These are phyloP conservation scores for Ramphastos sulfuratus DNA, from an alignment of 2,113 vertebrate genomes.

Conservation along the genomic window DNA sequence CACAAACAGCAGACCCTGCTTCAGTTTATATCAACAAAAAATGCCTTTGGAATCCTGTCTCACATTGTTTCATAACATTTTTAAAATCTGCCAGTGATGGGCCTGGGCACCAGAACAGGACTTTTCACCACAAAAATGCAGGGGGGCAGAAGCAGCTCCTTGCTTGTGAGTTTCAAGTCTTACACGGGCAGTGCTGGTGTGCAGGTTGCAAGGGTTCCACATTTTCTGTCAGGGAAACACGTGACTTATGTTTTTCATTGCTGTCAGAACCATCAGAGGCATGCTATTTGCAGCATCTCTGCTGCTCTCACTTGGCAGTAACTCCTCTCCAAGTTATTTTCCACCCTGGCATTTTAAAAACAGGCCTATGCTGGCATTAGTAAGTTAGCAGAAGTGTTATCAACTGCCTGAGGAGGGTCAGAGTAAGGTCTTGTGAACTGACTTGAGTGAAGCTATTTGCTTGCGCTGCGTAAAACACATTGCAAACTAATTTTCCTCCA, in stretches of 20 bases:
- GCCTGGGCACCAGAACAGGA: background rate
- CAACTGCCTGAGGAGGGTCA: background rate
- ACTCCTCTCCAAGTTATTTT: slow-evolving; percentile 29
- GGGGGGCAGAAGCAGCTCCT: background rate
- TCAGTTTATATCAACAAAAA: background rate
- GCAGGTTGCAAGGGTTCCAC: background rate
- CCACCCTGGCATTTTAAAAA: background rate
- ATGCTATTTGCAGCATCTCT: background rate
- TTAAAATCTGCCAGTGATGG: background rate
- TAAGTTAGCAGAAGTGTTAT: background rate
- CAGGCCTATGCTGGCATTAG: background rate
- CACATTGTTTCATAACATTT: background rate
- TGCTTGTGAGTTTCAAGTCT: fast-evolving
- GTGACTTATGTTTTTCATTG: background rate
- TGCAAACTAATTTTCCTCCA: background rate
- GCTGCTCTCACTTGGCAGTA: slow-evolving; percentile 7
- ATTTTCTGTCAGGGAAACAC: fast-evolving
- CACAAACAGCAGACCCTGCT: background rate
- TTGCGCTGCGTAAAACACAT: background rate
- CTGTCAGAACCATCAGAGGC: background rate
- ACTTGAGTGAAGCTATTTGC: fast-evolving
- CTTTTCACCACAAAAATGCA: background rate
- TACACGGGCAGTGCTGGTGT: background rate
- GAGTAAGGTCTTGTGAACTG: background rate
- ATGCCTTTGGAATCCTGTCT: background rate